Percentiles rank a stretch among this genome's conserved stretches.
These are phyloP conservation scores for Rhipidura dahli DNA, from an alignment of 2,113 vertebrate species.

Conservation along the genomic window DNA sequence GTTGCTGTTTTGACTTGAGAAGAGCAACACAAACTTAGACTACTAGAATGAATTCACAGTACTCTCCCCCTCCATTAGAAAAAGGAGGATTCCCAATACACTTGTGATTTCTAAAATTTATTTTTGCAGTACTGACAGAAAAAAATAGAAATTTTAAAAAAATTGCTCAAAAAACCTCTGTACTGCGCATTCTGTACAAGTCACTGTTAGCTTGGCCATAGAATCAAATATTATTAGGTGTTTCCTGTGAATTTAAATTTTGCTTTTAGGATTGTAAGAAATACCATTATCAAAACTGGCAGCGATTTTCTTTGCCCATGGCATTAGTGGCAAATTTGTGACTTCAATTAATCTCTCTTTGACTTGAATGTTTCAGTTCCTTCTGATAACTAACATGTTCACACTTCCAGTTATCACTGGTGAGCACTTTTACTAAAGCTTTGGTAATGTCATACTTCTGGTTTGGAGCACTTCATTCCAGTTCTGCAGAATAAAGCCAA, in stretches of 20 bases:
- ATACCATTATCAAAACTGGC: not conserved
- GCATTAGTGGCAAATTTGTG: not conserved
- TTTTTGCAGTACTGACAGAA: not conserved
- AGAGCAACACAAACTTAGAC: not conserved
- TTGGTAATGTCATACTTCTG: not conserved
- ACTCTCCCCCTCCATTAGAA: not conserved
- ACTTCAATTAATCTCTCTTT: not conserved
- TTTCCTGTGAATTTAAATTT: not conserved
- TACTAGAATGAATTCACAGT: not conserved
- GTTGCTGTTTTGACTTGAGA: not conserved
- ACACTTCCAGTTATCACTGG: fast-evolving
- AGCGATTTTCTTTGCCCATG: not conserved
- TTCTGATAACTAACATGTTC: fast-evolving
- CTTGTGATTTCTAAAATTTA: not conserved
- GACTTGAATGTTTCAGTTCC: not conserved
- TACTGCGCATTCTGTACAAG: not conserved
- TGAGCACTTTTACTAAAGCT: not conserved
- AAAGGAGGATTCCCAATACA: not conserved
- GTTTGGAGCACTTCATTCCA: not conserved
- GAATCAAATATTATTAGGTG: not conserved
- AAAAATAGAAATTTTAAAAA: not conserved
- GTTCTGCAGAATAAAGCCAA: not conserved
- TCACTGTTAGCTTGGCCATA: not conserved
- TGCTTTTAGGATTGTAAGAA: not conserved
- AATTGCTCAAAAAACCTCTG: not conserved